Evolutionary conservation across 2,888 invertebrate species (phyloP).

Genomic region (Xestia sexstrigata): DNA sequence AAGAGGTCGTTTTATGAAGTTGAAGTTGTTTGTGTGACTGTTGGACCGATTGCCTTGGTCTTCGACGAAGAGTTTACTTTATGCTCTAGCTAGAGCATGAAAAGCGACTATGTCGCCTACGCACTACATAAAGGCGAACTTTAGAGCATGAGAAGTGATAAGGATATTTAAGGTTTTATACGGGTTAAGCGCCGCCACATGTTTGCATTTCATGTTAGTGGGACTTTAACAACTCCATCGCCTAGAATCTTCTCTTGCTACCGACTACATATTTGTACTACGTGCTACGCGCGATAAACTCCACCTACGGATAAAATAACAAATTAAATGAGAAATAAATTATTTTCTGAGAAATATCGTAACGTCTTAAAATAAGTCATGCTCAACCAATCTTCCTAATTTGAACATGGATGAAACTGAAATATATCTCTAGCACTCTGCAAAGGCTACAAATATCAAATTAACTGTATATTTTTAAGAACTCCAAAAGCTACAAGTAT

Average conservation of each 20-base stretch:
- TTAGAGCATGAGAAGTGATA: no score
- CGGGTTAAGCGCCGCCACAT: conserved; percentile 19
- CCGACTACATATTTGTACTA: conserved; percentile 47
- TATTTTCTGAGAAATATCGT: conserved; percentile 8
- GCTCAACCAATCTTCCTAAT: not conserved
- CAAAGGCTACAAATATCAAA: not conserved
- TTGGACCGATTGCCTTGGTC: no score
- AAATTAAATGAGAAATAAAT: not conserved
- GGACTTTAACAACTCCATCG: conserved; percentile 46
- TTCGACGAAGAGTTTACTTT: no score
- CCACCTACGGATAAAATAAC: not conserved
- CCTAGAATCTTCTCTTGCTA: conserved; percentile 46
- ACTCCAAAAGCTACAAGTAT: not conserved
- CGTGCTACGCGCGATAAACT: not conserved
- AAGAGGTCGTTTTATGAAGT: no score
- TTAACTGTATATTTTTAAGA: not conserved
- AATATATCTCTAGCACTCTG: not conserved
- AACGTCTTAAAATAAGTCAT: not conserved
- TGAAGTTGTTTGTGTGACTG: no score
- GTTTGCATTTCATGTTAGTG: conserved; percentile 15
- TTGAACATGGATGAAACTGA: not conserved
- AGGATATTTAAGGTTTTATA: not conserved
- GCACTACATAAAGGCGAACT: no score
- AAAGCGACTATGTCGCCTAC: no score
- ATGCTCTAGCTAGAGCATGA: no score